These are phyloP conservation scores for Alouatta palliata DNA, from an alignment of 2,113 vertebrate species.

Conservation along the genomic window DNA sequence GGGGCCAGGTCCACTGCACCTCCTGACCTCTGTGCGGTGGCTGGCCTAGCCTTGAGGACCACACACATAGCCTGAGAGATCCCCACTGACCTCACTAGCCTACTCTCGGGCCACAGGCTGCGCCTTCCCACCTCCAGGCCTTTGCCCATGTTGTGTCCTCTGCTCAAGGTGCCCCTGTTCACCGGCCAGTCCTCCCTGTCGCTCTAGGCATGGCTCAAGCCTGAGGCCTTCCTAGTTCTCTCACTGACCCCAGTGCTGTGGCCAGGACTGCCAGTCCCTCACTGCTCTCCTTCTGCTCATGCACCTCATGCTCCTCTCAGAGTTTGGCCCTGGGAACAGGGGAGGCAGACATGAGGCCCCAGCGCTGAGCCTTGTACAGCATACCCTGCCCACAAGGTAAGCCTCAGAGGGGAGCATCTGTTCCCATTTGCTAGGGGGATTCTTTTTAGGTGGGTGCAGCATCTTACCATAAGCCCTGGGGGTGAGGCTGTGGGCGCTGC, in stretches of 20 bases:
- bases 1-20: rapidly evolving
- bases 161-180: background rate
- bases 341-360: background rate
- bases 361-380: rapidly evolving
- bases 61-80: rapidly evolving
- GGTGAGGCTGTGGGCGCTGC: background rate
- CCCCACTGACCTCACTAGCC: background rate
- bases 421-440: background rate
- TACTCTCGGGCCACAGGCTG: background rate
- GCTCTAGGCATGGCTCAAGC: background rate
- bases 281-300: rapidly evolving
- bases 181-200: background rate
- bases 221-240: background rate
- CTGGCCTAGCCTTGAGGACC: background rate
- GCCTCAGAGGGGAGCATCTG: rapidly evolving
- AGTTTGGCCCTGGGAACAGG: rapidly evolving
- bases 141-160: background rate
- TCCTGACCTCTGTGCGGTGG: rapidly evolving
- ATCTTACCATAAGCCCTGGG: background rate
- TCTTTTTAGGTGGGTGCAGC: rapidly evolving
- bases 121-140: background rate
- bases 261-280: background rate
- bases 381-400: background rate
- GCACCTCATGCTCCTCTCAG: rapidly evolving
- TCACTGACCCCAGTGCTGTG: background rate